Base-by-base conservation (phyloP, 2,113 vertebrate species). In the Zosterops hypoxanthus region DNA sequence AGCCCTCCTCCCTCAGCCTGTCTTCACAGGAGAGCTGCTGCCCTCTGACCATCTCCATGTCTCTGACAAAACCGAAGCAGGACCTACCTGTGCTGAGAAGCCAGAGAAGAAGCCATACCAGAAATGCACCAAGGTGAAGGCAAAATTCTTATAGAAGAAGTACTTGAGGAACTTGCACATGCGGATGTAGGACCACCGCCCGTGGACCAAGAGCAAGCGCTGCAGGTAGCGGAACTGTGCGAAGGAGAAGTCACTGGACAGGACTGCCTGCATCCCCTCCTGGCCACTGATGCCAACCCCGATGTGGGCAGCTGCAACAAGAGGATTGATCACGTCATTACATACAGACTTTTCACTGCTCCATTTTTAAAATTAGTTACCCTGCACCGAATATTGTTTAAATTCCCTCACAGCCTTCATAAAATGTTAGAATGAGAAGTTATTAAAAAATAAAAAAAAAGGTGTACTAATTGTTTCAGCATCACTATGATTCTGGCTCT, bases 91-190 rank as follows among this genome's bases (percentile, higher is more conserved):
- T 33, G 99, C 99, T 9, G 99, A 99, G 96, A 99, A 99, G 42
- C 99, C 99, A 1, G 98, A 99, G 98, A 98, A 99, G 98, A 99
- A 99, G 61, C 98, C 99, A 21, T 99, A 99, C 99, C 99, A 99
- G 98, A 99, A 99, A 73, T 99, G 99, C 29, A 99, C 98, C 41
- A 99, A 97, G 0, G 99, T 99, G 95, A 99, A 99, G 95, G 98
- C 98, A 96, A 99, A 99, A 97, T 99, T 99, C 97, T 99, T 99
- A 90, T 99, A 99, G 96, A 99, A 99, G 95, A 99, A 99, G 89
- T 99, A 99, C 44, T 97, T 95, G n/a, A 99, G 98, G 95, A 99
- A 99, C 94, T 99, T 99, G 98, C 99, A 99, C 99, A 99, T 99
- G 97, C 99, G 98, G 56, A 99, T 97, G 81, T 99, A 99, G 29